Conservation (phyloP, 30 jellyfish, hydroid and myxozoan species). For the Hydractinia echinata region DNA sequence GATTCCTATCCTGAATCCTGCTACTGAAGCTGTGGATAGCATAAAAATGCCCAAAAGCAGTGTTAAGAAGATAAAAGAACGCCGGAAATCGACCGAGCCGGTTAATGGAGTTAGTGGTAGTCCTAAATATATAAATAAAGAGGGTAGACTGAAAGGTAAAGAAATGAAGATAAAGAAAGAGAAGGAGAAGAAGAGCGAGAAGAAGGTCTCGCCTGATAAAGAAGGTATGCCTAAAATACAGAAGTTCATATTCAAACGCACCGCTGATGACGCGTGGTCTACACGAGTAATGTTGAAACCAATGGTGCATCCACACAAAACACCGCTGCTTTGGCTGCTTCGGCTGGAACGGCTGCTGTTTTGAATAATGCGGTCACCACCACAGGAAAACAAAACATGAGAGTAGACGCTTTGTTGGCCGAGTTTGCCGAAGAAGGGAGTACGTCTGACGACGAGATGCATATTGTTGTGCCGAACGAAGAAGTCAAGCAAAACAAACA, state of each 20-base stretch:
- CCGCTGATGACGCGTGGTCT: slow-evolving; percentile 73
- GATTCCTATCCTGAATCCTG: slow-evolving; percentile 64
- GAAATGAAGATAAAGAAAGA: slow-evolving; percentile 51
- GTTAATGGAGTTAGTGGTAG: background rate
- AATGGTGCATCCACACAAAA: slow-evolving; percentile 26
- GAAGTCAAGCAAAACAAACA: background rate
- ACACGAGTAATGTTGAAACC: background rate
- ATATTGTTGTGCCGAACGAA: slow-evolving; percentile 23
- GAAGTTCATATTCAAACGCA: slow-evolving; percentile 65
- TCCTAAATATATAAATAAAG: slow-evolving; percentile 48
- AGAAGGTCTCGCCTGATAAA: slow-evolving; percentile 6
- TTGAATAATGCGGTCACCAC: background rate
- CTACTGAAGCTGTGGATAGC: slow-evolving; percentile 26
- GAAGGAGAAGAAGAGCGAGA: background rate
- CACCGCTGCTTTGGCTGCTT: background rate
- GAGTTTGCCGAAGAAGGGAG: slow-evolving; percentile 62
- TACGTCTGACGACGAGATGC: slow-evolving; percentile 46
- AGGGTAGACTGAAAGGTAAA: slow-evolving; percentile 52
- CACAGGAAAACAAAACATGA: slow-evolving; percentile 10
- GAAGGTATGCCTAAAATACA: slow-evolving; percentile 72
- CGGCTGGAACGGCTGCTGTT: background rate
- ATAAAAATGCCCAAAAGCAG: slow-evolving; percentile 1
- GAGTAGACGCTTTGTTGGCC: slow-evolving; percentile 50
- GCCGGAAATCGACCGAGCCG: slow-evolving; percentile 58
- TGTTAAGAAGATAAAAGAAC: slow-evolving; percentile 52